Evolutionary conservation across 2,888 invertebrate genomes (phyloP), one percentile per base, ranked within the genome.

Genomic region (Drosophila putrida): DNA sequence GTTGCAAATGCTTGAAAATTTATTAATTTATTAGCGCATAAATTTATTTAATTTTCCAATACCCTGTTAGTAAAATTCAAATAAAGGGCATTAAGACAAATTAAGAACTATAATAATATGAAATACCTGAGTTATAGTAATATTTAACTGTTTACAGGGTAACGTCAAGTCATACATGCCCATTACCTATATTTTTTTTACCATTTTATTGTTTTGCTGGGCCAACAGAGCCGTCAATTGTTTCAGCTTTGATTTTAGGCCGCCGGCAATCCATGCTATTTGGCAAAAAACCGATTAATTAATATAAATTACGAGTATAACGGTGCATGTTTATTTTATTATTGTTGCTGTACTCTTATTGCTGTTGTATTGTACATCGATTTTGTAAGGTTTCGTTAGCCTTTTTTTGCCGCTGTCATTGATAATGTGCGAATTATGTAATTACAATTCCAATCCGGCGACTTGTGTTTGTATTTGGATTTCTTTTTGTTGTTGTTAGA

Each of bases 381-480:
- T 79, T 63, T 71, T 62, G 76, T 67, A 73, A 82, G 47, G 63
- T 51, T 27, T 59, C n/a, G 28, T 33, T 13, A 27, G 35, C 11
- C 31, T 33, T 41, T 57, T 41, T 49, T 39, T 20, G n/a, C 33
- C 27, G 67, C 69, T 82, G 88, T 78, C 75, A 82, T 71, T 85
- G 86, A 83, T 83, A 83, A 85, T 85, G 66, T 65, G 80, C 78
- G 88, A 83, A 85, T 83, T 88, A 88, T 88, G 88, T 88, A 85
- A 83, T 85, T 82, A 85, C 66, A 75, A 62, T 82, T 62, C 38
- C 53, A 65, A 39, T 61, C 36, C 36, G 8, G 36, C 43, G 38
- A 54, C 59, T 46, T 71, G 15, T 59, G 62, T 47, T 49, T 28
- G 27, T 4, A 28, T 46, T 70, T 55, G 35, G 15, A 59, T 54